Conservation (phyloP, 2,888 invertebrate genomes). For the Callyntrura guangdongensis region DNA sequence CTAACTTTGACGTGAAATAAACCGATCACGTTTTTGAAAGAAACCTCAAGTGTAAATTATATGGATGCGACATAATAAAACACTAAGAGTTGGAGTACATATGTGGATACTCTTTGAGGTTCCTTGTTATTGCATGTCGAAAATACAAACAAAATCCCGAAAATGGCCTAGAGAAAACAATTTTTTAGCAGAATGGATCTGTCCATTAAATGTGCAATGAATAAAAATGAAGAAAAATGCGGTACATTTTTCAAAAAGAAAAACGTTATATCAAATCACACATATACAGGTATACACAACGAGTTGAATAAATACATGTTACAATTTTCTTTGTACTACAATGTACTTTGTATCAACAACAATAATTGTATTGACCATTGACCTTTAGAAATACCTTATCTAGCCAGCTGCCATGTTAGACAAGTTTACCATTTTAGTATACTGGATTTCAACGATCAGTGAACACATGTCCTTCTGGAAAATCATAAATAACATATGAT, state of each 20-base stretch:
- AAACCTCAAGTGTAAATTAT: not conserved
- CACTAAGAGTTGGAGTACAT: too few relatives aligned
- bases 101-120: too few relatives aligned
- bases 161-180: too few relatives aligned
- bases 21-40: not conserved
- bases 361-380: constrained; percentile 11
- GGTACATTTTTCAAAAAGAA: not conserved
- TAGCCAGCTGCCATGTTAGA: not conserved
- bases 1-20: not conserved
- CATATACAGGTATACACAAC: not conserved
- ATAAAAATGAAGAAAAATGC: not conserved
- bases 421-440: not conserved
- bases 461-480: not conserved
- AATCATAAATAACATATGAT: constrained; percentile 39
- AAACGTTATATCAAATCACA: constrained; percentile 23
- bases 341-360: constrained; percentile 1
- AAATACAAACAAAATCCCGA: too few relatives aligned
- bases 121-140: too few relatives aligned
- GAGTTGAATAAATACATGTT: constrained; percentile 21
- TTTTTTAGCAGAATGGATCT: not conserved
- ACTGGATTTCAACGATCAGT: too few relatives aligned
- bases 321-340: too few relatives aligned
- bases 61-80: too few relatives aligned
- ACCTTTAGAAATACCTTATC: constrained; percentile 39
- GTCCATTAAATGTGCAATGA: not conserved